These are phyloP conservation scores for Hippasteria phrygiana DNA, from an alignment of 53 echinoderm and acorn worm genomes.

Conservation along the genomic window DNA sequence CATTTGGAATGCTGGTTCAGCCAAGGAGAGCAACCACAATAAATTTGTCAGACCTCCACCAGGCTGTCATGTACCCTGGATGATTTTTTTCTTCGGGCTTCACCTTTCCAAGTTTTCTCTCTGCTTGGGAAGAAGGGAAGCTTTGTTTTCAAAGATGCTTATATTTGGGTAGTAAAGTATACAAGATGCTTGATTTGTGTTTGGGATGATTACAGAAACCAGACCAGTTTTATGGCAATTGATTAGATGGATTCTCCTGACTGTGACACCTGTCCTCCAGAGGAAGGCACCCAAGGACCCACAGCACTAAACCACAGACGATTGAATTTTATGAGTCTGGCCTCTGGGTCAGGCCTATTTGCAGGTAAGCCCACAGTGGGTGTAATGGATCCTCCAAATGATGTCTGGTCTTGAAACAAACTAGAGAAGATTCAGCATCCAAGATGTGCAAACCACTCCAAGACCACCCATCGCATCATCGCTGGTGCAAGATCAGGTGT, in stretches of 20 bases:
- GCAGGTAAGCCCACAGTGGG: not conserved
- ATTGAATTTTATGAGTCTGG: no score
- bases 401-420: not conserved
- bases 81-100: not conserved
- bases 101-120: not conserved
- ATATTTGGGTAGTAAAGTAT: not conserved
- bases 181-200: not conserved
- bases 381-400: not conserved
- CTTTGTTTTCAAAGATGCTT: not conserved
- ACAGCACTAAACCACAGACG: no score
- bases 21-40: conserved; percentile 30
- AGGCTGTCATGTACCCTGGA: not conserved
- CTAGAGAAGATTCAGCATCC: not conserved
- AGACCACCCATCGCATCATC: conserved; percentile 14
- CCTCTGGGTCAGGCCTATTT: no score
- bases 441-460: not conserved
- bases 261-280: not conserved
- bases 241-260: no score
- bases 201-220: not conserved
- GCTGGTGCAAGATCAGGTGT: conserved; percentile 25
- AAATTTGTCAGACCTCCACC: conserved; percentile 44
- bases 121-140: not conserved
- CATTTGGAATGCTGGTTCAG: conserved; percentile 55
- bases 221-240: not conserved
- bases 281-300: no score